phyloP scores from a whole-genome alignment of 2,888 invertebrate species.

The Furcula furcula region DNA sequence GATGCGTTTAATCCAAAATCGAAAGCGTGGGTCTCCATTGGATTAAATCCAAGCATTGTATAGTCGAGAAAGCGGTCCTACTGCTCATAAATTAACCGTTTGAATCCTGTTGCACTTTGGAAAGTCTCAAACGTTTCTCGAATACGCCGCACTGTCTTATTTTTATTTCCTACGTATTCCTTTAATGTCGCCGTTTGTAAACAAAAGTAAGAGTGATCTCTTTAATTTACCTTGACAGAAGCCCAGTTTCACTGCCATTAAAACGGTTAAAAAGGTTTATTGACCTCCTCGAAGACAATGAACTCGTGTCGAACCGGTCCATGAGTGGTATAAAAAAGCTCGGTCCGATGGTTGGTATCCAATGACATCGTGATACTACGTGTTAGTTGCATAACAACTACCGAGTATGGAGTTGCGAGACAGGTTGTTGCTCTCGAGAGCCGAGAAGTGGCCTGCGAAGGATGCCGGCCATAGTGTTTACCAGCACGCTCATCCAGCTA shows the following conservation, averaged over 20 bases:
- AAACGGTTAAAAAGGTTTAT: conserved; percentile 48
- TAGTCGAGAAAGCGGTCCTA: conserved; percentile 26
- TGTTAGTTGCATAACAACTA: conserved; percentile 40
- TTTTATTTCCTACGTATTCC: neutral
- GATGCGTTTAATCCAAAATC: conserved; percentile 29
- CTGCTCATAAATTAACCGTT: conserved; percentile 12
- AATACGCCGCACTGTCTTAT: neutral
- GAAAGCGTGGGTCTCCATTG: conserved; percentile 26
- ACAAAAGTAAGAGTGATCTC: conserved; percentile 41
- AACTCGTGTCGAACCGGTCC: conserved; percentile 60
- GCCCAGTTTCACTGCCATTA: conserved; percentile 28
- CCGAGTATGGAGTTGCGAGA: conserved; percentile 11
- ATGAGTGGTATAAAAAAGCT: conserved; percentile 29
- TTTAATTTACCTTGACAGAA: conserved; percentile 34
- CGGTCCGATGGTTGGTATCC: conserved; percentile 21
- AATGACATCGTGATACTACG: conserved; percentile 21
- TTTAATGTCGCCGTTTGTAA: conserved; percentile 1
- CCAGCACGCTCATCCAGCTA: neutral
- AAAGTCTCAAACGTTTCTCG: conserved; percentile 1
- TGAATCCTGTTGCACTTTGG: conserved; percentile 4
- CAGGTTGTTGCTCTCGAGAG: conserved; percentile 22
- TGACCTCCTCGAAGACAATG: conserved; percentile 57
- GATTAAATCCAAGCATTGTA: conserved; percentile 39
- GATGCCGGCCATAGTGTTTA: neutral
- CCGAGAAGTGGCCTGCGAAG: neutral